Evolutionary conservation across 2,113 vertebrate genomes (phyloP).

Genomic region (Ptilorrhoa leucosticta): DNA sequence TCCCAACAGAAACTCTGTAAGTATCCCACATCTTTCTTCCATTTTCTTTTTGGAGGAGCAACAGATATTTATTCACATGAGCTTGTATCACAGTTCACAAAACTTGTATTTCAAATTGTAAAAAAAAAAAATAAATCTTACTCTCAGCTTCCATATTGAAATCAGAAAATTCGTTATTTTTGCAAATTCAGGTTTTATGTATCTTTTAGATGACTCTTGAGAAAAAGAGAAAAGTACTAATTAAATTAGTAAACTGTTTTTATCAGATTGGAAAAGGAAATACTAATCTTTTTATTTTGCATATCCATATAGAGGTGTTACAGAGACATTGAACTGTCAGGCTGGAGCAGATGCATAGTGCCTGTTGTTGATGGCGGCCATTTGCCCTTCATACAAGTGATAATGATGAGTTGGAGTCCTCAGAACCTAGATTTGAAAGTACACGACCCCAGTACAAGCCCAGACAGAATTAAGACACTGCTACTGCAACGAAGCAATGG

Average conservation of each 20-base stretch:
- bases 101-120: background rate
- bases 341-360: background rate
- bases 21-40: background rate
- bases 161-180: background rate
- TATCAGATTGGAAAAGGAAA: background rate
- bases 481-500: background rate
- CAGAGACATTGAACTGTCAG: background rate
- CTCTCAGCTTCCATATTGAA: background rate
- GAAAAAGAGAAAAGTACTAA: background rate
- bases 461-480: background rate
- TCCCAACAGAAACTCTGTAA: slow-evolving; percentile 91
- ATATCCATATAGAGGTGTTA: background rate
- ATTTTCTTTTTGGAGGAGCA: background rate
- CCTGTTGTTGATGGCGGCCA: background rate
- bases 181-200: background rate
- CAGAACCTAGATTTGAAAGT: background rate
- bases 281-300: background rate
- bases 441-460: background rate
- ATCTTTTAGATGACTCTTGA: background rate
- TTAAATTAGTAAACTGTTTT: background rate
- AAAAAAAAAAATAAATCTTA: background rate
- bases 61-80: background rate
- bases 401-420: rapidly evolving
- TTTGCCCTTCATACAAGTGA: background rate
- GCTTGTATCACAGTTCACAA: background rate